Evolutionary conservation across 2,113 vertebrate genomes (phyloP), one percentile per base, ranked within the genome.

Genomic region (Sylvietta virens): DNA sequence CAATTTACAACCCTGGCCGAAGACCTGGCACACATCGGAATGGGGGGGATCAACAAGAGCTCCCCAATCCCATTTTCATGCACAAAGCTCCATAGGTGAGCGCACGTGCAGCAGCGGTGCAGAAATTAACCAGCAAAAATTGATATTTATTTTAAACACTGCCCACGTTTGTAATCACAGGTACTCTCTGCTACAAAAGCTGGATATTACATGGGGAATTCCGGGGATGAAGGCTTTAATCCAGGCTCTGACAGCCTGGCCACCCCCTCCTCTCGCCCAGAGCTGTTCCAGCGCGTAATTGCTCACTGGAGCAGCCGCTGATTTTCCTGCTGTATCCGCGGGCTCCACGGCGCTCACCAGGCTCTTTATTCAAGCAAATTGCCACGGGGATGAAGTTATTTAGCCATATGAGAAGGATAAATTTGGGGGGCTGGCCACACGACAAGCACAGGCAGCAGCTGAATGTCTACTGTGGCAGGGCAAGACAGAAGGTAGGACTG

Each of bases 361-460:
- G 48, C 88, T 90, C 94, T 88, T 92, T 82, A 94, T 85, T 70
- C 95, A 44, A 89, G 79, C 60, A 86, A 94, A 97, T 54, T 78
- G 92, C 92, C 94, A 94, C 39, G 1, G 93, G 93, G 90, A 95
- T 88, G 81, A 77, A 94, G 74, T 70, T 91, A 74, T 88, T 94
- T 71, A 89, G 79, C 92, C 76, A 58, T 70, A 70, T 21, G 85
- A 95, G 91, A 78, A 65, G 90, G 74, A 87, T 77, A 94, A 95
- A 95, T 92, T 61, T 3, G 6, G 64, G 50, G 86, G 79, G 35
- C 28, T 83, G 92, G 88, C 91, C 76, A 20, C 67, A 56, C 19
- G 20, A 83, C 71, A 78, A 58, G 67, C 5, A 2, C 54, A 15
- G 9, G 48, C 48, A 28, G 94, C 91, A 95, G 91, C 81, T 86